A percentile compares a stretch with the other conserved stretches of the same genome.
phyloP scores from a whole-genome alignment of 2,113 vertebrate species.

The Trinectes maculatus region DNA sequence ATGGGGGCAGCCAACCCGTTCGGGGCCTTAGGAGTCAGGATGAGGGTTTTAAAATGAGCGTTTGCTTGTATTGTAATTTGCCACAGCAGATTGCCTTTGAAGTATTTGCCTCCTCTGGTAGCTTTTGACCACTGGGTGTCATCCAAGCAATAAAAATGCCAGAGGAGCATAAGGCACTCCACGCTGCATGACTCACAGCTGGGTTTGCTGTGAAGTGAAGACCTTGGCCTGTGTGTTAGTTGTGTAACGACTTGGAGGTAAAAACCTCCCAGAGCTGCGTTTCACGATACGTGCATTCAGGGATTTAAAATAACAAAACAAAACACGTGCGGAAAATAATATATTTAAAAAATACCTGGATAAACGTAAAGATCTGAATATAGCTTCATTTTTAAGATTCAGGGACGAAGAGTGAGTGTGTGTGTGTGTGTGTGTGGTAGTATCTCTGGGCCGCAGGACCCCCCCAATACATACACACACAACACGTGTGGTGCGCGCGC shows the following conservation, averaged over 20 bases:
- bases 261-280: slow-evolving; percentile 12
- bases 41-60: neutral
- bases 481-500: slow-evolving; percentile 31
- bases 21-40: neutral
- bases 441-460: neutral
- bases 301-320: too few species aligned
- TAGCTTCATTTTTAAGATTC: too few species aligned
- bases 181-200: slow-evolving; percentile 72
- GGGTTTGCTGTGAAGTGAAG: slow-evolving; percentile 51
- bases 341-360: too few species aligned
- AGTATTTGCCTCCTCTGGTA: slow-evolving; percentile 25
- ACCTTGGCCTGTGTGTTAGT: slow-evolving; percentile 60
- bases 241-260: slow-evolving; percentile 64
- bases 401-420: neutral
- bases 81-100: slow-evolving; percentile 14
- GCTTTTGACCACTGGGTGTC: slow-evolving; percentile 80
- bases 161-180: slow-evolving; percentile 44
- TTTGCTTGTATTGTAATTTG: slow-evolving; percentile 13
- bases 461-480: neutral
- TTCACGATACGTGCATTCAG: too few species aligned
- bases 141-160: slow-evolving; percentile 75
- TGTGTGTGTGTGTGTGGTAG: slow-evolving; percentile 8
- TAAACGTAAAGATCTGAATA: too few species aligned
- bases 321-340: too few species aligned
- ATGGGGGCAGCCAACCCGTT: neutral